Percentiles rank a stretch among this genome's conserved stretches.
These are phyloP conservation scores for Leiothrix lutea DNA, from an alignment of 2,113 vertebrate genomes.

Conservation along the genomic window DNA sequence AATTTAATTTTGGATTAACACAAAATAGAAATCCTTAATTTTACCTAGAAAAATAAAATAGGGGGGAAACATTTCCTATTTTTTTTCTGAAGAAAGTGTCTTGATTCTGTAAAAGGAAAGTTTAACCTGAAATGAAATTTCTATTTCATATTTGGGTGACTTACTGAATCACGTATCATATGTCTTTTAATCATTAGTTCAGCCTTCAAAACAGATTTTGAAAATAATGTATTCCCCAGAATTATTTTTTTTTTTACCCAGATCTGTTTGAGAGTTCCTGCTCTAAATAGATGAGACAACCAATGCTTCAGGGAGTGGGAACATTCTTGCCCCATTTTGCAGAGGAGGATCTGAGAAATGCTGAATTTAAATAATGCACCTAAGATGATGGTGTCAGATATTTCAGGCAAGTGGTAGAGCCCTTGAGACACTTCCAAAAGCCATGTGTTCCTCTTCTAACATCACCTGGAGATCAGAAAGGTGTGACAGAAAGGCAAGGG, in stretches of 20 bases:
- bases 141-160: background rate
- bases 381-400: background rate
- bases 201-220: background rate
- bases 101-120: background rate
- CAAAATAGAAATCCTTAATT: background rate
- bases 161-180: background rate
- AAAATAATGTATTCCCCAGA: background rate
- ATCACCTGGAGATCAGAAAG: background rate
- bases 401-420: background rate
- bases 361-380: background rate
- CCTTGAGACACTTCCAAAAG: background rate
- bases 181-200: background rate
- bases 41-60: background rate
- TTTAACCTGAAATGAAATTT: background rate
- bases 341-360: background rate
- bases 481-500: background rate
- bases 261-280: background rate
- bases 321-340: background rate
- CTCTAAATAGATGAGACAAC: background rate
- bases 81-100: background rate
- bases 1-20: background rate
- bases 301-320: background rate
- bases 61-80: fast-evolving
- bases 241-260: background rate
- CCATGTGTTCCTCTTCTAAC: background rate